Percentiles rank a stretch among this genome's conserved stretches.
Conservation (phyloP, 2,113 vertebrate genomes). For the Carassius gibelio region DNA sequence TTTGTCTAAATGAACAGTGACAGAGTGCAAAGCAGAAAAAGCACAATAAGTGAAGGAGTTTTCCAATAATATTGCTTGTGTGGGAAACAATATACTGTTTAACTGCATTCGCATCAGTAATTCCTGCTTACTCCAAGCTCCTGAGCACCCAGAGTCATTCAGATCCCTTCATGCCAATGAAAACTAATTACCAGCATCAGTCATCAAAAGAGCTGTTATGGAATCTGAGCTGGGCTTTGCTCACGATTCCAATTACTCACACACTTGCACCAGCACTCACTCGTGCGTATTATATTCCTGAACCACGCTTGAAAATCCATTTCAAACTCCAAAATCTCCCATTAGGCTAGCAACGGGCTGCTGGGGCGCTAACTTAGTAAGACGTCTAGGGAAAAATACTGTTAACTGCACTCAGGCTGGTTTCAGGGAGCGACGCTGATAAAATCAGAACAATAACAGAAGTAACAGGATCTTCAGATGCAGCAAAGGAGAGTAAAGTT, state of each 20-base stretch:
- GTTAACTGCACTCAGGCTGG: neutral
- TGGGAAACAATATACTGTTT: conserved; percentile 17
- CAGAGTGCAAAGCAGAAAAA: neutral
- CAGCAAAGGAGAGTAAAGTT: neutral
- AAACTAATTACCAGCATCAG: conserved; percentile 27
- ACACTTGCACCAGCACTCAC: neutral
- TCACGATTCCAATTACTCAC: conserved; percentile 9
- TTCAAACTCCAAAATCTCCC: neutral
- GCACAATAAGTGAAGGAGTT: neutral
- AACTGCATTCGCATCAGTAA: conserved; percentile 21
- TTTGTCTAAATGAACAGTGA: conserved; percentile 77
- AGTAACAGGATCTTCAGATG: neutral
- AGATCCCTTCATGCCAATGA: conserved; percentile 44
- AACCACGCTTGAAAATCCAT: neutral
- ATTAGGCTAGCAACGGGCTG: neutral
- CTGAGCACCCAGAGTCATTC: conserved; percentile 8
- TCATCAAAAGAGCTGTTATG: conserved; percentile 34
- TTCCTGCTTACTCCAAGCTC: neutral
- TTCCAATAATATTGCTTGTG: neutral
- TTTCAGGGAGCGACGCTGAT: neutral
- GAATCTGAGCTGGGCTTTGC: conserved; percentile 37
- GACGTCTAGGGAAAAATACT: neutral
- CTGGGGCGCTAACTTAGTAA: neutral
- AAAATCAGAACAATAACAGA: neutral
- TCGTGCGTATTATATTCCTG: neutral